A percentile compares a stretch with the other conserved stretches of the same genome.
Conservation (phyloP, 2,113 vertebrate genomes). For the Meles meles region DNA sequence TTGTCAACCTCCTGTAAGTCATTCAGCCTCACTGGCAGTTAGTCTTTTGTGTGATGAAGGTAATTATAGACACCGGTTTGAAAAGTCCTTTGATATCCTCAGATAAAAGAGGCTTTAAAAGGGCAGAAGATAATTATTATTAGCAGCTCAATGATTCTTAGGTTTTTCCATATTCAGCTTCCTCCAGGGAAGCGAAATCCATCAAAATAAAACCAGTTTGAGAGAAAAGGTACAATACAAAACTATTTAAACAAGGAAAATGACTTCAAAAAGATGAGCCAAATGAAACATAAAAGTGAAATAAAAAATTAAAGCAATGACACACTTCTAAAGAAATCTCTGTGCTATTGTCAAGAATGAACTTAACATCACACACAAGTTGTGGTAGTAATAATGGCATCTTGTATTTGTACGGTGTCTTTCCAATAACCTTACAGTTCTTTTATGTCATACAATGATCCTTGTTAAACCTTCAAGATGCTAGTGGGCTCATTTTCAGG, state of each 20-base stretch:
- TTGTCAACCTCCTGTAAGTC: slow-evolving; percentile 18
- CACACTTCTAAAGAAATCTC: slow-evolving; percentile 15
- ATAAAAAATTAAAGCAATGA: slow-evolving; percentile 40
- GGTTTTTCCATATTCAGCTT: slow-evolving; percentile 40
- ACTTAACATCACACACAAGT: background rate
- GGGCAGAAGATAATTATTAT: slow-evolving; percentile 59
- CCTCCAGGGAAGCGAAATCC: slow-evolving; percentile 45
- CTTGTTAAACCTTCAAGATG: slow-evolving; percentile 2
- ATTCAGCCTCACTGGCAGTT: background rate
- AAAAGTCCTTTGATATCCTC: slow-evolving; percentile 67
- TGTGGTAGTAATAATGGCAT: background rate
- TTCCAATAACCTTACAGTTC: background rate
- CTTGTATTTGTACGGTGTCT: background rate
- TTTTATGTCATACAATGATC: background rate
- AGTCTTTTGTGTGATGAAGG: slow-evolving; percentile 25
- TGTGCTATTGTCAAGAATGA: background rate
- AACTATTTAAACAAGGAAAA: slow-evolving; percentile 60
- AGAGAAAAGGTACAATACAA: slow-evolving; percentile 45
- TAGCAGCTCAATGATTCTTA: slow-evolving; percentile 52
- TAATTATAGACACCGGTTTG: slow-evolving; percentile 52
- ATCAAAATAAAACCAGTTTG: slow-evolving; percentile 54
- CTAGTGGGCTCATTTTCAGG: background rate
- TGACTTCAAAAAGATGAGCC: slow-evolving; percentile 60
- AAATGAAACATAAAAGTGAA: slow-evolving; percentile 54
- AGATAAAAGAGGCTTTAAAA: slow-evolving; percentile 60